Base-by-base conservation (phyloP, 1,140 invertebrate species). In the Orchestia grillus region DNA sequence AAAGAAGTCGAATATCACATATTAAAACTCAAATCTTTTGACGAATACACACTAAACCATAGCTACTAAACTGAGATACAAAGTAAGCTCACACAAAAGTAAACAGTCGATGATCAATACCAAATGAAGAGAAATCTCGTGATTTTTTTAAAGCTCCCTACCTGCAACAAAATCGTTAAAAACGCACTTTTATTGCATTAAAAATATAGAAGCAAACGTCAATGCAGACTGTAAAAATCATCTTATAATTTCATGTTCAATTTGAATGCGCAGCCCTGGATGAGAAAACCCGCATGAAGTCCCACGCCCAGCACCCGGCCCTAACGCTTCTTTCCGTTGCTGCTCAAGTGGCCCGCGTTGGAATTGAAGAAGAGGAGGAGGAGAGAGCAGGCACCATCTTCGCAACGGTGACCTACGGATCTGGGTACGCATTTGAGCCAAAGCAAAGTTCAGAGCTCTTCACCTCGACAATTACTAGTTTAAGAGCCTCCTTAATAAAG, bases 391-490 rank as follows among this genome's bases (percentile, higher is more conserved):
- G 88, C 23, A 41, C 88, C 88, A 90, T 4, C n/a, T 41, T 42
- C 88, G 88, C 42, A 90, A 90, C 88, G 88, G 88, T 90, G 43
- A 77, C 28, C 62, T 77, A 77, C 62, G 62, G 62, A 23, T 77
- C 62, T 36, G 28, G 62, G 62, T 36, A 77, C 62, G 28, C 36
- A 77, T 77, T 77, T 77, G 62, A 77, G 62, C 15, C 62, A 77
- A 77, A 77, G 62, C 62, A 36, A 77, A 77, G 62, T 77, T 77
- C 62, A 77, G 62, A 77, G 36, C 62, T 77, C 62, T 44, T 90
- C 88, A 90, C 88, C 88, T 90, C 36, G 88, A 28, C 88, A 90
- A 90, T 90, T 90, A 90, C 88, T 15, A 42, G 43, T 44, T 90
- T 90, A 42, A 90, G 36, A 44, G 41, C 43, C 36, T 41, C 23